A percentile compares a stretch with the other conserved stretches of the same genome.
Conservation (phyloP, 2,888 invertebrate genomes). For the Cactoblastis cactorum region DNA sequence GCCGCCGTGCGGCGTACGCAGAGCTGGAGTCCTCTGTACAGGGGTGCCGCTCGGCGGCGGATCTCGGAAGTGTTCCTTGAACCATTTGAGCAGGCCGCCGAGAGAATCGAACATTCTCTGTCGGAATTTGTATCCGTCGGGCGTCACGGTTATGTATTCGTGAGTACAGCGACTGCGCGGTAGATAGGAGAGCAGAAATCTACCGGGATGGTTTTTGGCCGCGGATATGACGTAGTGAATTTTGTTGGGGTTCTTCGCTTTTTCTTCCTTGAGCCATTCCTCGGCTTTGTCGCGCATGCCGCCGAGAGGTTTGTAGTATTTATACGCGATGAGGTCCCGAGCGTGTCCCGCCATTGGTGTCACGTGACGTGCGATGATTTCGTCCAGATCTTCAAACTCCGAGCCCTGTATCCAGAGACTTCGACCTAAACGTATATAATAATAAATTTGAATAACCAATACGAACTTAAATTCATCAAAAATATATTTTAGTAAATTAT, state of each 20-base stretch:
- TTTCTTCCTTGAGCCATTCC: constrained; percentile 92
- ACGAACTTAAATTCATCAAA: too few species aligned
- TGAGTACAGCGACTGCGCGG: constrained; percentile 91
- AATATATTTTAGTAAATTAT: too few species aligned
- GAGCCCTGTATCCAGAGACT: constrained; percentile 92
- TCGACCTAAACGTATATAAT: constrained; percentile 47
- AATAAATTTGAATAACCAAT: neutral
- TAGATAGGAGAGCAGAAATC: constrained; percentile 96
- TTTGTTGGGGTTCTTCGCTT: constrained; percentile 90
- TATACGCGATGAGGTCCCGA: constrained; percentile 93
- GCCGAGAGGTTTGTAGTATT: constrained; percentile 90
- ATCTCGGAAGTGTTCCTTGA: constrained; percentile 98
- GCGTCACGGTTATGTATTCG: constrained; percentile 94
- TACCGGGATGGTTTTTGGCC: constrained; percentile 92
- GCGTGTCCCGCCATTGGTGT: constrained; percentile 98
- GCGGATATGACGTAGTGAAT: constrained; percentile 94
- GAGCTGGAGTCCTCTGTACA: constrained; percentile 84
- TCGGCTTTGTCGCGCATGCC: constrained; percentile 93
- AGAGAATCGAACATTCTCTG: constrained; percentile 92
- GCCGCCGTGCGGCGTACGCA: constrained; percentile 83
- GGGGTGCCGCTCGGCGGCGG: constrained; percentile 88
- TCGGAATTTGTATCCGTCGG: constrained; percentile 95
- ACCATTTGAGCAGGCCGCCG: constrained; percentile 91
- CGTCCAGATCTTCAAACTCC: constrained; percentile 99
- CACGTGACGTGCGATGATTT: constrained; percentile 97